These are phyloP conservation scores for Rhopalosiphum padi DNA, from an alignment of 1,140 invertebrate species.

Conservation along the genomic window DNA sequence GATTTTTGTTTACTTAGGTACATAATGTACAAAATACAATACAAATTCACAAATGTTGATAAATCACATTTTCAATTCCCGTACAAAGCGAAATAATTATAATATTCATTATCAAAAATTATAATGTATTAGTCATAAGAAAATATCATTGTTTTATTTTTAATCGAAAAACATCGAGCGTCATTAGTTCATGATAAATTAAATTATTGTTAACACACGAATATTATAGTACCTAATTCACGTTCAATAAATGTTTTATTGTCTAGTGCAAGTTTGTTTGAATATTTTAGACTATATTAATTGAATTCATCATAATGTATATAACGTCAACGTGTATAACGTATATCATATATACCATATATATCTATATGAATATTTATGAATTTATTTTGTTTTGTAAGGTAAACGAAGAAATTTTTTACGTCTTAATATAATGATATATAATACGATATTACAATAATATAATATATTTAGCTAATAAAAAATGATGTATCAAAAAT, in stretches of 20 bases:
- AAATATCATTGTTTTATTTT: conserved; percentile 1
- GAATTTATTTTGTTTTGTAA: background rate
- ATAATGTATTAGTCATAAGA: background rate
- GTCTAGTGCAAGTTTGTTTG: background rate
- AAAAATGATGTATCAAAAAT: background rate
- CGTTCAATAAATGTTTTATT: background rate
- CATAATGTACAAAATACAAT: background rate
- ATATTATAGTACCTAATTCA: background rate
- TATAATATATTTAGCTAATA: background rate
- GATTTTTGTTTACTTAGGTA: background rate
- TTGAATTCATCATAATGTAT: background rate
- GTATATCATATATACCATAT: background rate
- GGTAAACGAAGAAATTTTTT: background rate
- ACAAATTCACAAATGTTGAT: background rate
- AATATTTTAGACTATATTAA: background rate
- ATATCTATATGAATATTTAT: background rate
- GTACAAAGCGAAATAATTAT: background rate
- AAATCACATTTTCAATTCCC: background rate
- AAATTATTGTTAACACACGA: background rate
- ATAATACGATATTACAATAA: background rate
- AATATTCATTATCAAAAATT: background rate
- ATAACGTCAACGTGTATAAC: background rate
- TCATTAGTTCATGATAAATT: background rate
- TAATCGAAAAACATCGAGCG: background rate
- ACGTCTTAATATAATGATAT: background rate